Conservation (phyloP, 2,113 vertebrate species). For the Castor canadensis region DNA sequence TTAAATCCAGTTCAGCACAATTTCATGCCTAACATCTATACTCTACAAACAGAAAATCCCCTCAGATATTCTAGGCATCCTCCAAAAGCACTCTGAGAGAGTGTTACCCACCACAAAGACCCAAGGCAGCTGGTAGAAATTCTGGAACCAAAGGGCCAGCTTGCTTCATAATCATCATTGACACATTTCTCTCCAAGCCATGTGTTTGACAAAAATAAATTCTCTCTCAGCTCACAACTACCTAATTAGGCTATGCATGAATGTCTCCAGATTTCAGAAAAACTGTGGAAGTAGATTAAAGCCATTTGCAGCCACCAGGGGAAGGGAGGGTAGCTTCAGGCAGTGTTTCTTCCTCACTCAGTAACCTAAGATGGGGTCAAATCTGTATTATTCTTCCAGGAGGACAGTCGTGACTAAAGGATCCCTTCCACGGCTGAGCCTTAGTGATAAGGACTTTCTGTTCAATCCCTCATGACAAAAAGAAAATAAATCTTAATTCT, state of each 20-base stretch:
- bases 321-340: constrained; percentile 73
- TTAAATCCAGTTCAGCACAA: not conserved
- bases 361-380: constrained; percentile 81
- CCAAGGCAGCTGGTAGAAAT: not conserved
- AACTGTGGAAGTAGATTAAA: constrained; percentile 83
- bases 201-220: constrained; percentile 76
- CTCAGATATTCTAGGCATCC: not conserved
- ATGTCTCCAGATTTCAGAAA: constrained; percentile 82
- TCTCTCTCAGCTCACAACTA: constrained; percentile 75
- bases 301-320: constrained; percentile 78
- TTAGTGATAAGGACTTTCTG: constrained; percentile 84
- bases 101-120: fast-evolving
- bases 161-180: constrained; percentile 56
- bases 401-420: constrained; percentile 84
- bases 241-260: constrained; percentile 81
- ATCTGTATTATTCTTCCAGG: constrained; percentile 85
- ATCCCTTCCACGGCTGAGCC: constrained; percentile 83
- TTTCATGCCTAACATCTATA: not conserved
- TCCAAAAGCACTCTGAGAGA: not conserved
- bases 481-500: constrained; percentile 77
- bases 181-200: constrained; percentile 58
- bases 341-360: constrained; percentile 79
- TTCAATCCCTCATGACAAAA: constrained; percentile 79
- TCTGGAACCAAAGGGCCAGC: not conserved
- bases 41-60: not conserved